These are phyloP conservation scores for Salvator merianae DNA, from an alignment of 2,113 vertebrate species.

Conservation along the genomic window DNA sequence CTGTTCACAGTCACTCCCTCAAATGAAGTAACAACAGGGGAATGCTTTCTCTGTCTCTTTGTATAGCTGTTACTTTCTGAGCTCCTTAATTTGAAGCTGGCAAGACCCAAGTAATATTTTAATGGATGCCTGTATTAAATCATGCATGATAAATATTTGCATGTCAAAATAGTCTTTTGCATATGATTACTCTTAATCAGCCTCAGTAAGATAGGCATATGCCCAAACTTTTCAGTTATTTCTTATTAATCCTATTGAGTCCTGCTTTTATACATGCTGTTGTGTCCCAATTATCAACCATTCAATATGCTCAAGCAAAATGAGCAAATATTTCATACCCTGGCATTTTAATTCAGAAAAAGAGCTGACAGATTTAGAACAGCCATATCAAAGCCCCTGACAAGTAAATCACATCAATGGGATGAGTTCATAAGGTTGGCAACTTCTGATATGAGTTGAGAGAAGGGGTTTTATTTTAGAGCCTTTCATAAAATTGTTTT, in stretches of 20 bases:
- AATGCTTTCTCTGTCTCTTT: background rate
- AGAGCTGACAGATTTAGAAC: slow-evolving; percentile 16
- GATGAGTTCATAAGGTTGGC: slow-evolving; percentile 2
- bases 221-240: slow-evolving; percentile 15
- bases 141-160: slow-evolving; percentile 6
- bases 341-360: slow-evolving; percentile 7
- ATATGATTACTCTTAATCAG: background rate
- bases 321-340: slow-evolving; percentile 8
- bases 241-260: slow-evolving; percentile 22
- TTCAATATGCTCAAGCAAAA: slow-evolving; percentile 2
- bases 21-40: too few species aligned
- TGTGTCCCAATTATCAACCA: slow-evolving; percentile 12
- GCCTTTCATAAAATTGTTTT: slow-evolving; percentile 9
- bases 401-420: slow-evolving; percentile 13
- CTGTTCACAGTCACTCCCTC: too few species aligned
- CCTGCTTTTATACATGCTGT: background rate
- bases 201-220: slow-evolving; percentile 6
- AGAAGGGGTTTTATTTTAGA: background rate
- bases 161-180: background rate
- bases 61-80: background rate
- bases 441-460: slow-evolving; percentile 11
- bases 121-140: background rate
- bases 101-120: background rate
- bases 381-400: background rate
- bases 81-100: background rate